phyloP scores from a whole-genome alignment of 2,888 invertebrate species.

The Helobdella robusta region DNA sequence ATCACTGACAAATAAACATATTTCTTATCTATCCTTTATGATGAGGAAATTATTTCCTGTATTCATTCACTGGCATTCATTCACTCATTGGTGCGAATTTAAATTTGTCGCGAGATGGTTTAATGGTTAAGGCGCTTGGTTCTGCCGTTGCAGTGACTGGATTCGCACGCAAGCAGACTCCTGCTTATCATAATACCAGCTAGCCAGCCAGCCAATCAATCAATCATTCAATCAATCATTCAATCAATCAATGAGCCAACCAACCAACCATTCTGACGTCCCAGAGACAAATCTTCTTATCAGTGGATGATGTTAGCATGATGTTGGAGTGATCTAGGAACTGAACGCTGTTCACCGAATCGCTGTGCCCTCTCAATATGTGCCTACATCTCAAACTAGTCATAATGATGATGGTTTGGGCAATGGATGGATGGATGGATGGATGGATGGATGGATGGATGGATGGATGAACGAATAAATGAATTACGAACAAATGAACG shows the following conservation, averaged over 20 bases:
- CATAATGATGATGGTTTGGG: not conserved
- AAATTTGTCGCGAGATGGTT: too few species aligned
- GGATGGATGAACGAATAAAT: too few species aligned
- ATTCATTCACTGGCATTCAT: too few species aligned
- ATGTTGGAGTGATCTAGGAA: conserved; percentile 49
- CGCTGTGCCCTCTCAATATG: conserved; percentile 48
- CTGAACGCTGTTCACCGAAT: conserved; percentile 48
- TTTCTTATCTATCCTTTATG: too few species aligned
- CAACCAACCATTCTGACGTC: conserved; percentile 47
- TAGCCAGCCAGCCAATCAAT: too few species aligned
- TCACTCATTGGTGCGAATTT: too few species aligned
- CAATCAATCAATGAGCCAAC: not conserved
- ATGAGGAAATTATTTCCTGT: too few species aligned
- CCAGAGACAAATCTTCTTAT: conserved; percentile 50
- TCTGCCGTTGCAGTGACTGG: too few species aligned
- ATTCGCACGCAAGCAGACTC: too few species aligned
- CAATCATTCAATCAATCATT: too few species aligned
- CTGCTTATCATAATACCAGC: too few species aligned
- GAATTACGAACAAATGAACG: not conserved
- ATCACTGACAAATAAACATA: too few species aligned
- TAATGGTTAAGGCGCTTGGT: not conserved
- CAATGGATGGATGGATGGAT: conserved; percentile 1
- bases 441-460: conserved; percentile 1
- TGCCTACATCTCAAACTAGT: conserved; percentile 45
- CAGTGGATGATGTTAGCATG: conserved; percentile 47